These are phyloP conservation scores for Crocuta crocuta DNA, from an alignment of 2,113 vertebrate species.

Conservation along the genomic window DNA sequence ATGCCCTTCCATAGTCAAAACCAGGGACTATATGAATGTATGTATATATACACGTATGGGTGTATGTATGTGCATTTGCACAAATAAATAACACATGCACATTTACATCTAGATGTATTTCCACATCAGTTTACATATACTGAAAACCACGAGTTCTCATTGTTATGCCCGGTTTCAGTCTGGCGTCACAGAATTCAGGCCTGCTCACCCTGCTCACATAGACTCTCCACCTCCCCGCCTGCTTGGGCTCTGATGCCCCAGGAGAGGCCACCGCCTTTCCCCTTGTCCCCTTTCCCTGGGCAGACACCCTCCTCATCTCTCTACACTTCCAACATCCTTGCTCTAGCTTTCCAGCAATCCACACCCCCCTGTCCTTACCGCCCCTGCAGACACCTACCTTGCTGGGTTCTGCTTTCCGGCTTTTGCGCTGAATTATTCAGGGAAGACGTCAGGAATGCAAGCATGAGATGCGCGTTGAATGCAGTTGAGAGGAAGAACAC, in stretches of 20 bases:
- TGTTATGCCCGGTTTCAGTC: neutral
- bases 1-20: neutral
- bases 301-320: neutral
- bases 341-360: neutral
- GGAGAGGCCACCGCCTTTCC: neutral
- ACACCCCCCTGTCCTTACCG: neutral
- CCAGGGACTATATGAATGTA: neutral
- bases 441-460: neutral
- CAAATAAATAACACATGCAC: neutral
- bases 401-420: neutral
- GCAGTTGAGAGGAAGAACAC: neutral
- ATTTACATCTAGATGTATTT: neutral
- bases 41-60: neutral
- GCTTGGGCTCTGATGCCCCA: neutral
- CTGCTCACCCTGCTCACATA: neutral
- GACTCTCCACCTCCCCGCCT: neutral
- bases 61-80: neutral
- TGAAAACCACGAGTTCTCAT: neutral
- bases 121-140: neutral
- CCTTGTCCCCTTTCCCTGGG: neutral
- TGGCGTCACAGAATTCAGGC: neutral
- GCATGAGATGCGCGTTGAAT: neutral
- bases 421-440: neutral
- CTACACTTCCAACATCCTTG: neutral
- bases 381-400: neutral